Conservation (phyloP, 2,113 vertebrate genomes). For the Myanophis thanlyinensis region DNA sequence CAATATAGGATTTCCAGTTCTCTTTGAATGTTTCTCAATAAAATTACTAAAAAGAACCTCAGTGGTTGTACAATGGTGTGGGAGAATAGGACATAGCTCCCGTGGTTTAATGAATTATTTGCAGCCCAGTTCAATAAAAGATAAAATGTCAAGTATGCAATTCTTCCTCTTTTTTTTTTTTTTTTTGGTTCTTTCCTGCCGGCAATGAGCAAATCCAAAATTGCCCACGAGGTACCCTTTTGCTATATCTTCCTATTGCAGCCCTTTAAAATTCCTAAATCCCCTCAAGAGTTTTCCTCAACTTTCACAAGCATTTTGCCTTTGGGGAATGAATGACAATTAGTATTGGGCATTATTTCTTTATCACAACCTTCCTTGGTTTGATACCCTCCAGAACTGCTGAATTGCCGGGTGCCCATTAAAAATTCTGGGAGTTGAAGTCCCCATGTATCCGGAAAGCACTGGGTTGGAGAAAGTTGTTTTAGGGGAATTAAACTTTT, state of each 20-base stretch:
- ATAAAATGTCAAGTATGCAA: not conserved
- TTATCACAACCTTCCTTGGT: not conserved
- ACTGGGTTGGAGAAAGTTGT: not conserved
- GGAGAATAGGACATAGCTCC: not conserved
- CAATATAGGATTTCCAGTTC: slow-evolving; percentile 33
- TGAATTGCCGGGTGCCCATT: not conserved
- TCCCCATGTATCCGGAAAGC: not conserved
- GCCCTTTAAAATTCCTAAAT: not conserved
- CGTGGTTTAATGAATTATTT: not conserved
- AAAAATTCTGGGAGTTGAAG: not conserved
- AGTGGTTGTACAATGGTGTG: slow-evolving; percentile 13
- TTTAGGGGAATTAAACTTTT: slow-evolving; percentile 32
- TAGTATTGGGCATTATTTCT: slow-evolving; percentile 44
- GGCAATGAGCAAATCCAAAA: slow-evolving; percentile 28
- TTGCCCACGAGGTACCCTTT: not conserved
- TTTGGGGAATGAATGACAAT: slow-evolving; percentile 7
- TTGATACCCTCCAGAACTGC: not conserved
- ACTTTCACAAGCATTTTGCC: not conserved
- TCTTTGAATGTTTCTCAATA: slow-evolving; percentile 39
- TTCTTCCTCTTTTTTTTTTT: not conserved
- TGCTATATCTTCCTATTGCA: not conserved
- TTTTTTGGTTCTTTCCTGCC: slow-evolving; percentile 21
- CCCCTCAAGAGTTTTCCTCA: not conserved
- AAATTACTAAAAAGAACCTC: slow-evolving; percentile 17
- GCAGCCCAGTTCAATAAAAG: slow-evolving; percentile 15